phyloP scores from a whole-genome alignment of 2,113 vertebrate genomes.

The Oryzias melastigma region DNA sequence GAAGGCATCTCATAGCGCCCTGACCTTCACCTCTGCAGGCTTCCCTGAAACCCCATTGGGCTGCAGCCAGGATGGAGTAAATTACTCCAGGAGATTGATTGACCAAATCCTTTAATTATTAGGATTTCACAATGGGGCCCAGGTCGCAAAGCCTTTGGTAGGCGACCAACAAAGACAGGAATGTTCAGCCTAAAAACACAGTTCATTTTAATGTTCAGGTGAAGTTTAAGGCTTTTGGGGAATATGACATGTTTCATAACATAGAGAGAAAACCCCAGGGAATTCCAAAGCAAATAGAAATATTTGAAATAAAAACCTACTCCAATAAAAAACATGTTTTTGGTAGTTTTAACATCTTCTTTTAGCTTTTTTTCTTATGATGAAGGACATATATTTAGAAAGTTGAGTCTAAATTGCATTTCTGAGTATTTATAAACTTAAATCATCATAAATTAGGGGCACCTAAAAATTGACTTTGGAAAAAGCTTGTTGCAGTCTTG shows the following conservation, averaged over 20 bases:
- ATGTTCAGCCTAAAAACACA: constrained; percentile 9
- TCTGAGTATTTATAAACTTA: no score
- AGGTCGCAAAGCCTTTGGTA: constrained; percentile 33
- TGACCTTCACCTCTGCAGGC: constrained; percentile 68
- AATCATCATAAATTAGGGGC: no score
- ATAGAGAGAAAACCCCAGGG: constrained; percentile 42
- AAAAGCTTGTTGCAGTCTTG: no score
- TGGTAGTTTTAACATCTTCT: no score
- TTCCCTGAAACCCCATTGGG: constrained; percentile 65
- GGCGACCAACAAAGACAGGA: constrained; percentile 41
- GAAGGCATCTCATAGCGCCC: constrained; percentile 64
- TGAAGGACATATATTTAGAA: no score
- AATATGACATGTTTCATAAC: constrained; percentile 49
- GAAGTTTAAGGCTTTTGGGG: constrained; percentile 42
- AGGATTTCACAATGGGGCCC: constrained; percentile 52
- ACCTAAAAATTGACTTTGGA: no score
- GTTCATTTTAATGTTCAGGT: constrained; percentile 22
- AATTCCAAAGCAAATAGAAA: constrained; percentile 52
- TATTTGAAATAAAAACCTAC: no score
- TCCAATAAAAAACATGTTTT: no score
- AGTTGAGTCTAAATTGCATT: no score
- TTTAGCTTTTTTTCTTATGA: no score
- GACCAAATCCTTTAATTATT: constrained; percentile 73
- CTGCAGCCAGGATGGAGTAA: constrained; percentile 64
- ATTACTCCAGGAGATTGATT: constrained; percentile 70